Conservation (phyloP, 2,888 invertebrate species). For the Antheraea yamamai region DNA sequence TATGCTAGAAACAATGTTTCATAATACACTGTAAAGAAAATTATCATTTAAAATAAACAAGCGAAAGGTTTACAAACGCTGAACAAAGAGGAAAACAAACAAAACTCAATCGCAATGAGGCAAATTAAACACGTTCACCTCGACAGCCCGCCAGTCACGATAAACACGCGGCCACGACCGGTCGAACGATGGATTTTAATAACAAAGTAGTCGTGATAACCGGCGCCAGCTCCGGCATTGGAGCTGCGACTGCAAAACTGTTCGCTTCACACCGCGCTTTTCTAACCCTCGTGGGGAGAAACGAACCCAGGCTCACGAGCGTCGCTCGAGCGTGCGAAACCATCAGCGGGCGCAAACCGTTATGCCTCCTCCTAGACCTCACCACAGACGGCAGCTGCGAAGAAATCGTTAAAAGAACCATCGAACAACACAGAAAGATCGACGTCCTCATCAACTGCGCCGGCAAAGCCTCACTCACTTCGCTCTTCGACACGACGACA, state of each 20-base stretch:
- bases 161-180: neutral
- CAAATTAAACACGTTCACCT: constrained; percentile 10
- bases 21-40: neutral
- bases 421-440: constrained; percentile 48
- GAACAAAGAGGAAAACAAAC: constrained; percentile 9
- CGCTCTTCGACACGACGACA: constrained; percentile 54
- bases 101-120: constrained; percentile 1
- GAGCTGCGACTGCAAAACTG: constrained; percentile 58
- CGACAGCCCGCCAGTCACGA: neutral
- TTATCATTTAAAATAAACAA: constrained; percentile 13
- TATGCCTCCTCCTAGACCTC: constrained; percentile 53
- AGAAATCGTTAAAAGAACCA: constrained; percentile 51
- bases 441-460: constrained; percentile 61
- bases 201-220: constrained; percentile 60
- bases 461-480: constrained; percentile 51
- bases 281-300: constrained; percentile 55
- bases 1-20: neutral
- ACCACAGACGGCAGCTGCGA: constrained; percentile 53
- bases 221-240: constrained; percentile 64
- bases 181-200: constrained; percentile 48
- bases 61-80: constrained; percentile 5
- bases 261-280: constrained; percentile 54
- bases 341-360: constrained; percentile 43
- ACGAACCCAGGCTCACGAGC: constrained; percentile 48
- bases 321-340: constrained; percentile 49